A percentile compares a stretch with the other conserved stretches of the same genome.
Conservation (phyloP, 1,140 invertebrate species). For the Conus betulinus region DNA sequence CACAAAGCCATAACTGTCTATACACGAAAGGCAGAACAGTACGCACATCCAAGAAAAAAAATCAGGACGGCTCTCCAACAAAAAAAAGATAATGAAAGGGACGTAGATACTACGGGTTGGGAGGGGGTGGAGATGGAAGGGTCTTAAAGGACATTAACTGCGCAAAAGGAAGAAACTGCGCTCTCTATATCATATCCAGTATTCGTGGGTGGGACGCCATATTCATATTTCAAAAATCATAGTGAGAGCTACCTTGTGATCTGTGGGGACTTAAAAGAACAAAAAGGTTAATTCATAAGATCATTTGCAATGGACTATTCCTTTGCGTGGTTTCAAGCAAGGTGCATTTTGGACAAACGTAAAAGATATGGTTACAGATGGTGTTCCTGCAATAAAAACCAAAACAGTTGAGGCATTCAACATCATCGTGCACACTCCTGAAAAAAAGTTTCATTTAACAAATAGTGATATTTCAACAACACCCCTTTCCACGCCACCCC, state of each 20-base stretch:
- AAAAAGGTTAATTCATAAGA: background rate
- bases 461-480: too few species aligned
- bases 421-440: background rate
- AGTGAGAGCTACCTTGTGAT: conserved; percentile 9
- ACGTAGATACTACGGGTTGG: background rate
- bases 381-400: background rate
- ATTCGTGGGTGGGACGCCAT: too few species aligned
- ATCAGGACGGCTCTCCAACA: background rate
- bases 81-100: background rate
- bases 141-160: background rate
- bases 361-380: background rate
- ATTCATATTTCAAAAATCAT: background rate
- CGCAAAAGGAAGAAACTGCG: too few species aligned
- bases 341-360: background rate
- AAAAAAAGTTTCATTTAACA: background rate
- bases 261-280: conserved; percentile 27
- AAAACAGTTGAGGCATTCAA: background rate
- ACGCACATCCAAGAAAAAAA: background rate
- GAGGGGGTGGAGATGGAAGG: background rate
- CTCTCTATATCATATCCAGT: too few species aligned
- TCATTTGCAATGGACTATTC: background rate
- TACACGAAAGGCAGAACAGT: background rate
- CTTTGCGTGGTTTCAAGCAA: background rate
- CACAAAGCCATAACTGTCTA: background rate
- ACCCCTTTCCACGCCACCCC: too few species aligned